Percentiles rank a stretch among this genome's conserved stretches.
Conservation (phyloP, 2,888 invertebrate species). For the Sphaerophoria rueppellii region DNA sequence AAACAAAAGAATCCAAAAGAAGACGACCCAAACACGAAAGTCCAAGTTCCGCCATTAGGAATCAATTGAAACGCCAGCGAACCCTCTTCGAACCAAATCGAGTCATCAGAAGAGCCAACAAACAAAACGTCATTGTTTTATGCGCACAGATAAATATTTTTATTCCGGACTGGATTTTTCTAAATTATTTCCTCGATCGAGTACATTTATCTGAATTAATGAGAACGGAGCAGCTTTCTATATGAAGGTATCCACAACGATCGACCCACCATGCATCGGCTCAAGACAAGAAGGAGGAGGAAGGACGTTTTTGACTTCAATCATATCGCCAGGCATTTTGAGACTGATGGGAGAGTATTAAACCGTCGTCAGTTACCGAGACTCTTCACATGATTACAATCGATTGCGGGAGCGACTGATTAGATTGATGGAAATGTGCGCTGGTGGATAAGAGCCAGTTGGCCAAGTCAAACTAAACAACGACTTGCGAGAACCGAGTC, state of each 20-base stretch:
- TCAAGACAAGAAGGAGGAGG: background rate
- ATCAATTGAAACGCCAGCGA: slow-evolving; percentile 16
- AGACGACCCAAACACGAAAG: slow-evolving; percentile 20
- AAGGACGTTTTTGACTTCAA: slow-evolving; percentile 68
- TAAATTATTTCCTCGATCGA: slow-evolving; percentile 72
- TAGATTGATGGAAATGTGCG: slow-evolving; percentile 64
- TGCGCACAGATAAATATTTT: slow-evolving; percentile 66
- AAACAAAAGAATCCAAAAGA: slow-evolving; percentile 19
- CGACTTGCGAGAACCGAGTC: background rate
- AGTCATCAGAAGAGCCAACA: slow-evolving; percentile 41
- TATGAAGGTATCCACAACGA: slow-evolving; percentile 11
- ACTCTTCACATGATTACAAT: slow-evolving; percentile 70
- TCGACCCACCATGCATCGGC: slow-evolving; percentile 8
- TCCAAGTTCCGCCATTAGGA: background rate
- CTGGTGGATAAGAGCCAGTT: slow-evolving; percentile 44
- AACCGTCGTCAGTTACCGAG: slow-evolving; percentile 17
- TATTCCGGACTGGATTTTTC: slow-evolving; percentile 71
- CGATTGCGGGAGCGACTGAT: slow-evolving; percentile 69
- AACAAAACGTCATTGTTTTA: slow-evolving; percentile 63
- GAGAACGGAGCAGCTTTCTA: slow-evolving; percentile 57
- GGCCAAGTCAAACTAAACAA: slow-evolving; percentile 9
- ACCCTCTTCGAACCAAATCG: slow-evolving; percentile 10
- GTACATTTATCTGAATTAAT: slow-evolving; percentile 72
- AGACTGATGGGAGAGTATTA: slow-evolving; percentile 27
- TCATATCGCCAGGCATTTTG: slow-evolving; percentile 72